Evolutionary conservation across 2,888 invertebrate genomes (phyloP).

Genomic region (Augiades crinisus): DNA sequence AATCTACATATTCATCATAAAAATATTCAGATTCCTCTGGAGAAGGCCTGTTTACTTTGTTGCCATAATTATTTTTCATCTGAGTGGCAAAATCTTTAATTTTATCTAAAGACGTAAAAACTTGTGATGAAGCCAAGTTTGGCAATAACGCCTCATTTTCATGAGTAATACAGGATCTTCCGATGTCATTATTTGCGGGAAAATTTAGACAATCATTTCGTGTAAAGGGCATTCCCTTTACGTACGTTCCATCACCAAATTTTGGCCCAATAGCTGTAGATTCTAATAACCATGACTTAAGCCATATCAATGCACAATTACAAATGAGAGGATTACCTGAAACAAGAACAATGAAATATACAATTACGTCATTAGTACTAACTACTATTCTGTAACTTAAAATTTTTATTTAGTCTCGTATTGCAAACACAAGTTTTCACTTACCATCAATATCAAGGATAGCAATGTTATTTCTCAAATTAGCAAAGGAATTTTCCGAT

Average conservation of each 20-base stretch:
- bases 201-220: slow-evolving; percentile 84
- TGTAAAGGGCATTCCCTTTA: slow-evolving; percentile 87
- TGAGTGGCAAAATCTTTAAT: slow-evolving; percentile 70
- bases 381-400: no score
- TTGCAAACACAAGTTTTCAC: no score
- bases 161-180: slow-evolving; percentile 83
- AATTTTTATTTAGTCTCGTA: no score
- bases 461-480: slow-evolving; percentile 90
- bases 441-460: slow-evolving; percentile 92
- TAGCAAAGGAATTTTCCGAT: slow-evolving; percentile 87
- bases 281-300: slow-evolving; percentile 91
- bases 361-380: background rate
- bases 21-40: slow-evolving; percentile 91
- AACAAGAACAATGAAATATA: slow-evolving; percentile 35
- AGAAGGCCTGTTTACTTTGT: slow-evolving; percentile 81
- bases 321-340: slow-evolving; percentile 92
- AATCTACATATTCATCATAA: slow-evolving; percentile 91
- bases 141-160: slow-evolving; percentile 84
- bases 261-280: slow-evolving; percentile 87
- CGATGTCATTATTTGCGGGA: slow-evolving; percentile 72
- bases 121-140: slow-evolving; percentile 80
- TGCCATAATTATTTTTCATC: slow-evolving; percentile 65
- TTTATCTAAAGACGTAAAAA: slow-evolving; percentile 81
- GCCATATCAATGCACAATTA: slow-evolving; percentile 91
- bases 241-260: slow-evolving; percentile 88